Evolutionary conservation across 2,797 vertebrate genomes (phyloP).

Genomic region (Luscinia luscinia): DNA sequence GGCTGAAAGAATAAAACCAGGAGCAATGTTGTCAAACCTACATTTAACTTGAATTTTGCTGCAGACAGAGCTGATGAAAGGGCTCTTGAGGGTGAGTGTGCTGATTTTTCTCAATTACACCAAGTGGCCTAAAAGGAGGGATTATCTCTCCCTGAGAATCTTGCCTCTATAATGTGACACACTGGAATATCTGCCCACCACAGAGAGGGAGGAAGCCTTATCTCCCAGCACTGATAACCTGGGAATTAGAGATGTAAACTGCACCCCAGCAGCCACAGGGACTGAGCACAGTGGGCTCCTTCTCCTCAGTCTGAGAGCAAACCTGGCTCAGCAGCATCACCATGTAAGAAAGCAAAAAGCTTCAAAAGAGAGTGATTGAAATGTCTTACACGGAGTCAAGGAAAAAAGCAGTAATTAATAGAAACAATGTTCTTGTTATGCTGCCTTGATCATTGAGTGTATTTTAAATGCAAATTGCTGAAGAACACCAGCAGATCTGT

Average conservation of each 20-base stretch:
- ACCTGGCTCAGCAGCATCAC: background rate
- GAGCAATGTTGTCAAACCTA: background rate
- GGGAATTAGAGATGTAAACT: background rate
- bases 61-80: background rate
- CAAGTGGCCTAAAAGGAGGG: background rate
- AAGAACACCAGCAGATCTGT: background rate
- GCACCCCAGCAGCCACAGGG: background rate
- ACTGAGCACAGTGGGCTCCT: background rate
- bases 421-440: background rate
- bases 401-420: background rate
- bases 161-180: background rate
- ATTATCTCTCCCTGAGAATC: background rate
- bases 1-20: background rate
- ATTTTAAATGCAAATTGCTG: background rate
- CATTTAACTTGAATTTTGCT: background rate
- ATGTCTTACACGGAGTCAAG: background rate
- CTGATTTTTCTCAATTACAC: constrained; percentile 20
- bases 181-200: background rate
- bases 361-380: background rate
- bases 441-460: background rate
- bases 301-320: background rate
- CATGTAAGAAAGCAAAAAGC: background rate
- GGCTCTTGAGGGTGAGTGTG: background rate
- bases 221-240: background rate
- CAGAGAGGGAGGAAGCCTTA: background rate